Evolutionary conservation across 2,113 vertebrate genomes (phyloP).

Genomic region (Bungarus multicinctus): DNA sequence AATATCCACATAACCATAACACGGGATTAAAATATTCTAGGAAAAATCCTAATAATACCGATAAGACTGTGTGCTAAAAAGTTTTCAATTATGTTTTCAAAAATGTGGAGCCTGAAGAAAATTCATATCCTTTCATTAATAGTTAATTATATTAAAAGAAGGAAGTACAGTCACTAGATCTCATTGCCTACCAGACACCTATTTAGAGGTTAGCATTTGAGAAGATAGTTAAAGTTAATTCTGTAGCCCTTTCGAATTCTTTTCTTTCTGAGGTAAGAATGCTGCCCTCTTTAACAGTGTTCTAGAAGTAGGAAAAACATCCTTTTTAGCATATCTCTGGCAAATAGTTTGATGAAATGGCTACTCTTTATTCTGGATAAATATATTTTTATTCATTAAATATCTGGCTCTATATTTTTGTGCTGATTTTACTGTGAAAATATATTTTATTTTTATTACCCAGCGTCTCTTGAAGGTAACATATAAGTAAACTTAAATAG

Average conservation of each 20-base stretch:
- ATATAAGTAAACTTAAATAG: neutral
- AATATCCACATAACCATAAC: neutral
- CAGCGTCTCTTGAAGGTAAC: neutral
- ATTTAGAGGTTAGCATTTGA: neutral
- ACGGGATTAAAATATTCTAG: neutral
- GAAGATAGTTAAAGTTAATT: neutral
- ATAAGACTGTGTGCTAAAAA: neutral
- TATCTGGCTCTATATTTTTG: neutral
- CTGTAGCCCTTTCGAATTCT: neutral
- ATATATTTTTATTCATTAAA: neutral
- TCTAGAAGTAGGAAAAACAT: neutral
- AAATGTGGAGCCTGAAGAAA: neutral
- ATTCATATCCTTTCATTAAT: neutral
- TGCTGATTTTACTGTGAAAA: neutral
- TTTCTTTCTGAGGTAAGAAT: neutral
- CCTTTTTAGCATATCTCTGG: neutral
- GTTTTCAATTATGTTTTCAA: neutral
- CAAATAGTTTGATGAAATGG: neutral
- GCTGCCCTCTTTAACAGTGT: neutral
- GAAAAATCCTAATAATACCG: neutral
- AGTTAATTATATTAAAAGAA: neutral
- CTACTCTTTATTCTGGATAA: neutral
- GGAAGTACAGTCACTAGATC: neutral
- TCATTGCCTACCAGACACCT: neutral
- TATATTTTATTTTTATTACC: neutral